Conservation (phyloP, 2,888 invertebrate species). For the Tetramorium bicarinatum region DNA sequence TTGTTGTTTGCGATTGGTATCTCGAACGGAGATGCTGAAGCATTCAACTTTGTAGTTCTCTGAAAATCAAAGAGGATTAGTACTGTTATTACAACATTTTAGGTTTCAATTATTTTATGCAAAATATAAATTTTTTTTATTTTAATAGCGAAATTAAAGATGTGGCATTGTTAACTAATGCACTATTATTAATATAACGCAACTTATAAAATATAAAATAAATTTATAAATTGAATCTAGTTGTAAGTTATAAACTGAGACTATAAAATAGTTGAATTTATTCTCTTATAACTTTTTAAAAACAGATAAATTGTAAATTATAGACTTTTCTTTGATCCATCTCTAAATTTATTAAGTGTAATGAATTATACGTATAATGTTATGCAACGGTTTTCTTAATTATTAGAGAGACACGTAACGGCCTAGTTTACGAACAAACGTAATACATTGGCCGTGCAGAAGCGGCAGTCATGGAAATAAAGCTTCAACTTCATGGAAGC, state of each 20-base stretch:
- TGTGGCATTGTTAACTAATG: neutral
- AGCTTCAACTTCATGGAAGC: slow-evolving; percentile 49
- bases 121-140: slow-evolving; percentile 1
- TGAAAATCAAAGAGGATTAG: neutral
- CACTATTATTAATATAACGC: neutral
- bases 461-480: slow-evolving; percentile 34
- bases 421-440: slow-evolving; percentile 36
- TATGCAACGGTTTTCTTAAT: neutral
- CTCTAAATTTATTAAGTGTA: neutral
- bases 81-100: neutral
- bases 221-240: neutral
- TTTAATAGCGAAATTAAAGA: neutral
- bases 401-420: slow-evolving; percentile 16
- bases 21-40: neutral
- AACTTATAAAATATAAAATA: neutral
- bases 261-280: neutral
- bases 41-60: neutral
- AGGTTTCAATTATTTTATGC: neutral
- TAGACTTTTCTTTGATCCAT: neutral
- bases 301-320: neutral
- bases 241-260: neutral
- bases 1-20: slow-evolving; percentile 39
- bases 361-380: neutral
- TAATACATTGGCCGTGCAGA: slow-evolving; percentile 32
- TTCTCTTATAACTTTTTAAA: neutral